phyloP scores from a whole-genome alignment of 2,888 invertebrate genomes.

The Cheilosia scutellata region DNA sequence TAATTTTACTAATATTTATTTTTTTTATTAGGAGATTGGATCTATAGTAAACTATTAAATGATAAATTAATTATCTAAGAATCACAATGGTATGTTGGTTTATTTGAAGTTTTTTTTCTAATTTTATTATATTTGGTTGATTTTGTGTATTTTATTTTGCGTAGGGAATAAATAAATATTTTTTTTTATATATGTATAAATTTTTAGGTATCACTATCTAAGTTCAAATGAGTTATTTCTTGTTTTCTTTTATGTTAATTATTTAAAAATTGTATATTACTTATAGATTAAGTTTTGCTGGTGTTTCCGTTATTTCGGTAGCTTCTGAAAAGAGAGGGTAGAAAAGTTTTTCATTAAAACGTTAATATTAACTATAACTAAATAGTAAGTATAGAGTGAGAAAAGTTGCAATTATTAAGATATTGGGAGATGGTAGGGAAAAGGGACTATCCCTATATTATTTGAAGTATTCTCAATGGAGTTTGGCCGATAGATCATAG shows the following conservation, averaged over 20 bases:
- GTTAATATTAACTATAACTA: background rate
- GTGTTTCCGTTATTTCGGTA: slow-evolving; percentile 58
- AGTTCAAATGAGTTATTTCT: slow-evolving; percentile 42
- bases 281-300: slow-evolving; percentile 56
- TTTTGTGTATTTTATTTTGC: slow-evolving; percentile 37
- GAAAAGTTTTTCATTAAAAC: background rate
- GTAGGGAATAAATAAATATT: slow-evolving; percentile 48
- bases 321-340: slow-evolving; percentile 31
- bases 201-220: slow-evolving; percentile 69
- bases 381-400: background rate
- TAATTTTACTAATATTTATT: slow-evolving; percentile 48
- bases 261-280: slow-evolving; percentile 58
- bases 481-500: too few relatives aligned
- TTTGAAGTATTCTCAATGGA: too few relatives aligned
- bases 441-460: too few relatives aligned
- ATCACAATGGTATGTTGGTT: slow-evolving; percentile 82
- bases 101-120: slow-evolving; percentile 52
- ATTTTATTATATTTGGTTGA: slow-evolving; percentile 38
- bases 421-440: too few relatives aligned
- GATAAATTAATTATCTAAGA: slow-evolving; percentile 80
- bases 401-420: background rate
- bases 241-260: slow-evolving; percentile 23
- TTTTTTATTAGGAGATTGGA: slow-evolving; percentile 78
- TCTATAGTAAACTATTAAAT: slow-evolving; percentile 66
- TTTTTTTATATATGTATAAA: slow-evolving; percentile 36